These are phyloP conservation scores for Gephyroberyx darwinii DNA, from an alignment of 2,797 vertebrate species.

Conservation along the genomic window DNA sequence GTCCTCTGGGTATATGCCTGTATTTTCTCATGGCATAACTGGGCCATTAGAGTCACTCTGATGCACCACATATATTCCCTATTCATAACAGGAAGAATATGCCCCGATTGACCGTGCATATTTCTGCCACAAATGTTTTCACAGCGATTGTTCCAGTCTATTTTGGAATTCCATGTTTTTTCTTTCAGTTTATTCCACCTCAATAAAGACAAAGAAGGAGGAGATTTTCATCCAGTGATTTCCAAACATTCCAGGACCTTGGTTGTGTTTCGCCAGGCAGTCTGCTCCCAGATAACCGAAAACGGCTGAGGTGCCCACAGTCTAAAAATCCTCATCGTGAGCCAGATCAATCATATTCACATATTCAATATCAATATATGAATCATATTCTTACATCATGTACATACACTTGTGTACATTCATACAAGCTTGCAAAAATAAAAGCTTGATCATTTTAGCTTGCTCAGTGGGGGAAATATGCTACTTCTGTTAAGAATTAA, in stretches of 20 bases:
- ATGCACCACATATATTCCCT: conserved; percentile 74
- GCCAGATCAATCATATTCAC: no score
- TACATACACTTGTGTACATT: no score
- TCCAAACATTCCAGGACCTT: conserved; percentile 50
- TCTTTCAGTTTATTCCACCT: conserved; percentile 64
- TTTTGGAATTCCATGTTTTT: conserved; percentile 67
- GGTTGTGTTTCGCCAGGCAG: conserved; percentile 9
- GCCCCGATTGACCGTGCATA: conserved; percentile 58
- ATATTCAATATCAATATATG: no score
- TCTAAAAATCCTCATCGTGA: neutral
- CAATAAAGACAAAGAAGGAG: conserved; percentile 52
- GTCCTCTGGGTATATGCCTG: conserved; percentile 18
- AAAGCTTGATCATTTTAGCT: neutral
- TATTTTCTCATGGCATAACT: conserved; percentile 72
- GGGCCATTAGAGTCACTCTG: conserved; percentile 71
- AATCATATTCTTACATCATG: no score
- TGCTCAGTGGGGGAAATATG: conserved; percentile 5
- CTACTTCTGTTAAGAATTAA: neutral
- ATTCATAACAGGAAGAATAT: conserved; percentile 75
- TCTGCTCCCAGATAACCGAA: neutral
- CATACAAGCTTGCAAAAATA: no score
- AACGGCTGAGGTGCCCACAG: neutral
- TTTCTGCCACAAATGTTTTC: conserved; percentile 75
- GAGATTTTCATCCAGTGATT: conserved; percentile 44
- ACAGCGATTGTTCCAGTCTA: conserved; percentile 70